These are phyloP conservation scores for Sebastes itinus DNA, from an alignment of 2,797 vertebrate species.

Conservation along the genomic window DNA sequence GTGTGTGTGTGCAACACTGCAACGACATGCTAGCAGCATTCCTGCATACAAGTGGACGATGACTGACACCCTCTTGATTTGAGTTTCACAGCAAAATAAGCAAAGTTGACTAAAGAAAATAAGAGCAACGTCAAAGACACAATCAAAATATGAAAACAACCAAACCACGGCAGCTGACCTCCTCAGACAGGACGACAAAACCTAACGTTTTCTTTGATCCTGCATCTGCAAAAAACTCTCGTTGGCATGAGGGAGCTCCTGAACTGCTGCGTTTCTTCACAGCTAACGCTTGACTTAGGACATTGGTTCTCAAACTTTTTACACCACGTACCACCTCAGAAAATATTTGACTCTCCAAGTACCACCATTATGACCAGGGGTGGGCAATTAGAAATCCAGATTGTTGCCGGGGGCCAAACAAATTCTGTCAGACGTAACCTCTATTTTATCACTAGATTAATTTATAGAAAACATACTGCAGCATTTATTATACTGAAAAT, in stretches of 20 bases:
- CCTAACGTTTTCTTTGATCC: neutral
- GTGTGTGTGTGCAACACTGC: constrained; percentile 7
- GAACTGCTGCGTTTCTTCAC: constrained; percentile 21
- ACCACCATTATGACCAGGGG: too few species aligned
- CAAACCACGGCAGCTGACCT: neutral
- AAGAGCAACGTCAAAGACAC: neutral
- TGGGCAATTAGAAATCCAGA: too few species aligned
- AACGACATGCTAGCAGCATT: constrained; percentile 32
- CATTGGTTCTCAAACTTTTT: too few species aligned
- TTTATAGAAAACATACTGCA: too few species aligned
- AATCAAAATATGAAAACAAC: constrained; percentile 14
- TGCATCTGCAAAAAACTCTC: neutral
- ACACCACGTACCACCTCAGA: too few species aligned
- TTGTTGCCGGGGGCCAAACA: too few species aligned
- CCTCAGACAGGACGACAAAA: neutral
- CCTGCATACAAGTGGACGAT: constrained; percentile 16
- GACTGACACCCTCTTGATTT: constrained; percentile 18
- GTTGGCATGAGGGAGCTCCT: neutral
- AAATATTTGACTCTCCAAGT: too few species aligned
- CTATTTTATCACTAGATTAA: too few species aligned
- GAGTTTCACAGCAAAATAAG: neutral
- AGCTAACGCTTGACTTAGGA: neutral
- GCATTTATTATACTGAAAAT: too few species aligned
- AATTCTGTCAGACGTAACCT: too few species aligned
- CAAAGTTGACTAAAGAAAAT: neutral